phyloP scores from a whole-genome alignment of 2,797 vertebrate genomes.

The Pagetopsis macropterus region DNA sequence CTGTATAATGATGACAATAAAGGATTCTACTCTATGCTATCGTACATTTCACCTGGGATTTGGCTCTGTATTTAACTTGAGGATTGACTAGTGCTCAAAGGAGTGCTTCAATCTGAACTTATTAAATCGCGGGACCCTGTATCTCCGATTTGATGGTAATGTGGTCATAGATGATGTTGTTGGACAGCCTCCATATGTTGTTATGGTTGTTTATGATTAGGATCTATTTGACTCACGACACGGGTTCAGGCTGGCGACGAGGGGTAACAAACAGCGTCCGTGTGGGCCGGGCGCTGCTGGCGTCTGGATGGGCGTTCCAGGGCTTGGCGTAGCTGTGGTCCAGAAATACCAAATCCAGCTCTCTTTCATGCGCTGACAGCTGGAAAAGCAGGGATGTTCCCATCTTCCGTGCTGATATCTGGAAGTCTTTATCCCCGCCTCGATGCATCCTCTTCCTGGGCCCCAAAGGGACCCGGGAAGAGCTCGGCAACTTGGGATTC shows the following conservation, averaged over 20 bases:
- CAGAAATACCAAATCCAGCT: conserved; percentile 93
- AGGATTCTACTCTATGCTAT: too few relatives aligned
- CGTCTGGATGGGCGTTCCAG: conserved; percentile 96
- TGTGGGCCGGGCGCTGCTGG: conserved; percentile 94
- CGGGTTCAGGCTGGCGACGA: conserved; percentile 87
- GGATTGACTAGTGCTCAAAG: too few relatives aligned
- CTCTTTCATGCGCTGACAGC: conserved; percentile 92
- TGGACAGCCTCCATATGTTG: too few relatives aligned
- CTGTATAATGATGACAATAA: too few relatives aligned
- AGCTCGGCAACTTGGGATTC: conserved; percentile 40
- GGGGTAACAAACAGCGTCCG: conserved; percentile 93
- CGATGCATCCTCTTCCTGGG: conserved; percentile 85
- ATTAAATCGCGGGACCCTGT: too few relatives aligned
- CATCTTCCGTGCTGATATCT: conserved; percentile 92
- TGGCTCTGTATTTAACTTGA: too few relatives aligned
- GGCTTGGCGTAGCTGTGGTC: conserved; percentile 98
- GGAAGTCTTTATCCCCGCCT: conserved; percentile 90
- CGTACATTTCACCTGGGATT: too few relatives aligned
- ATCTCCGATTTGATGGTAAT: too few relatives aligned
- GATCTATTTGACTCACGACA: conserved; percentile 82
- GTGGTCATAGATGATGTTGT: too few relatives aligned
- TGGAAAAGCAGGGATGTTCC: conserved; percentile 95
- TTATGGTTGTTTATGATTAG: background rate
- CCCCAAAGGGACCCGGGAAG: conserved; percentile 59
- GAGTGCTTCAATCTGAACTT: too few relatives aligned